These are phyloP conservation scores for Lepidochrysops patricia DNA, from an alignment of 2,888 invertebrate species.

Conservation along the genomic window DNA sequence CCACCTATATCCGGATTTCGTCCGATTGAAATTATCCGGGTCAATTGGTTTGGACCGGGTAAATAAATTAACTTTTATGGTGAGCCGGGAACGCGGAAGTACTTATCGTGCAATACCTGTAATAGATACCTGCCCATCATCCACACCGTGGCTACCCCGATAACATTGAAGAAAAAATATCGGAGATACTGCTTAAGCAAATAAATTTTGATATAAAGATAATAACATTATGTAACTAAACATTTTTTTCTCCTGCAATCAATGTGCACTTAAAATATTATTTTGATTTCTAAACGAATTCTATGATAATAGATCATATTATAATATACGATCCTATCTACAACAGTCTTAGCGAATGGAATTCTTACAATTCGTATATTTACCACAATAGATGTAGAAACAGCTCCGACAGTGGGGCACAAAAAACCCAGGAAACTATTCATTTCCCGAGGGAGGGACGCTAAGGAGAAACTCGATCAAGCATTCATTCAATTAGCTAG, in stretches of 20 bases:
- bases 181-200: too few species aligned
- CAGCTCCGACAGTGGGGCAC: conserved; percentile 11
- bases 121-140: not conserved
- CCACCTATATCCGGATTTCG: conserved; percentile 16
- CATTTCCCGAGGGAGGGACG: conserved; percentile 40
- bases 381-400: not conserved
- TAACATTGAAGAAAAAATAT: not conserved
- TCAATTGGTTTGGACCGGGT: conserved; percentile 50
- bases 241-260: too few species aligned
- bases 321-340: not conserved
- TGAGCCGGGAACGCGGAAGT: conserved; percentile 24
- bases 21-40: conserved; percentile 36
- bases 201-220: too few species aligned
- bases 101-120: not conserved
- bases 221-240: too few species aligned
- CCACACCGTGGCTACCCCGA: not conserved
- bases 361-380: not conserved
- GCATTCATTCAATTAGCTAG: conserved; percentile 51
- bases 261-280: too few species aligned
- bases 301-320: too few species aligned
- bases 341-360: not conserved
- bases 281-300: too few species aligned
- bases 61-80: conserved; percentile 64
- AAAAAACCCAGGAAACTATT: conserved; percentile 35
- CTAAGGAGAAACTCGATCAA: conserved; percentile 45